Base-by-base conservation (phyloP, 2,888 invertebrate species). In the Leptothorax acervorum region DNA sequence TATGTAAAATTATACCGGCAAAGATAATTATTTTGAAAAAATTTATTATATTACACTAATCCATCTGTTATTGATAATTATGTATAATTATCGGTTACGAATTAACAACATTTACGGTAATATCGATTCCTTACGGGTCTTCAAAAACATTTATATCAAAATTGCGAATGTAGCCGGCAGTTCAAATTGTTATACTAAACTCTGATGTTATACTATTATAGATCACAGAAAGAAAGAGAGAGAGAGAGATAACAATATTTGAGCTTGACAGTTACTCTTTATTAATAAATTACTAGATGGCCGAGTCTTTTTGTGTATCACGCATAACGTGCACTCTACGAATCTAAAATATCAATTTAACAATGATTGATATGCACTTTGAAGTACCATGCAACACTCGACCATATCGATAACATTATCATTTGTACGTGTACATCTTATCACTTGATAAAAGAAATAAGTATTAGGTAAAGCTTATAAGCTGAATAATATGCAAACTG, bases 361-460 rank as follows among this genome's bases (percentile, higher is more conserved):
- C 18, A 48, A 62, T n/a, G 35, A 39, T n/a, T 39, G 63, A 63
- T 35, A 39, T 70, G 3, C 18, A 35, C 4, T 39, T 6, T 63
- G 11, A 78, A 42, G 15, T 76, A 66, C 28, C 3, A 8, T 4
- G 6, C 8, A n/a, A 62, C 3, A n/a, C n/a, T 66, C 11, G 15
- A 55, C 18, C 8, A 42, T n/a, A n/a, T 15, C 3, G 31, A 68
- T 55, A 66, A 42, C 48, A 18, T 63, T 76, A 28, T 42, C 12
- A 18, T 76, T 42, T 66, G 15, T 12, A 42, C 8, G 6, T 12
- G 15, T 48, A 35, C 28, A 55, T 48, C 45, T 79, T 79, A 79
- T 79, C 79, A 28, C 12, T 78, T 28, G 23, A 79, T 57, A 31
- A 68, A 15, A 12, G 23, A 57, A 48, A 60, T 3, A 18, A 60